Conservation (phyloP, 2,113 vertebrate genomes). For the Oenanthe oenanthe region DNA sequence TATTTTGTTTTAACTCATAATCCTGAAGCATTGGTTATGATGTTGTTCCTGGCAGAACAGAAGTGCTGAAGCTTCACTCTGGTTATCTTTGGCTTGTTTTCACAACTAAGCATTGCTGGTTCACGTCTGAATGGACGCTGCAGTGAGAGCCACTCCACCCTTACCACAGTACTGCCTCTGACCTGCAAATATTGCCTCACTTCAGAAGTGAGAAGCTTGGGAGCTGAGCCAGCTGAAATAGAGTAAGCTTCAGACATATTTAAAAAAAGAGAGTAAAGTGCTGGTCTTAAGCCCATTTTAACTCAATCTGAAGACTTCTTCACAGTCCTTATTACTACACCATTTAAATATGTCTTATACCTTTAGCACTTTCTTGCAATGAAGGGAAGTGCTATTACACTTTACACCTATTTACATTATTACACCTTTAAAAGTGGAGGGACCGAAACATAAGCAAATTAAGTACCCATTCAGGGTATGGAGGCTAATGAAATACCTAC, state of each 20-base stretch:
- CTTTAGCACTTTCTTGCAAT: not conserved
- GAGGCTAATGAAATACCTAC: not conserved
- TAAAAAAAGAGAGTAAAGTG: not conserved
- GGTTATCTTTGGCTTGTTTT: constrained; percentile 42
- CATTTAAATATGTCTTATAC: not conserved
- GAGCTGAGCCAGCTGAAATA: not conserved
- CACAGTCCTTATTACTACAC: not conserved
- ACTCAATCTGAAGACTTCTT: not conserved
- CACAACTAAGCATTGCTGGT: not conserved
- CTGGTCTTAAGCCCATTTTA: not conserved
- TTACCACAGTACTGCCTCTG: not conserved
- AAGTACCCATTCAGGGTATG: not conserved
- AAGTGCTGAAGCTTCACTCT: constrained; percentile 21
- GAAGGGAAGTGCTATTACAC: not conserved
- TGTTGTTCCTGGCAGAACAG: constrained; percentile 40
- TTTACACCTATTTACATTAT: not conserved
- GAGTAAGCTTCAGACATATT: not conserved
- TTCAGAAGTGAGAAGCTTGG: not conserved
- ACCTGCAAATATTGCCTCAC: not conserved
- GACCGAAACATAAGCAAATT: not conserved
- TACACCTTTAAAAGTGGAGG: not conserved
- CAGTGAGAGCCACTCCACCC: not conserved
- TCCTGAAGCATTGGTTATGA: not conserved
- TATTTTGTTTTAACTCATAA: constrained; percentile 35
- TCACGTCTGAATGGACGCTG: constrained; percentile 3